Evolutionary conservation across 2,113 vertebrate species (phyloP).

Genomic region (Bos indicus): DNA sequence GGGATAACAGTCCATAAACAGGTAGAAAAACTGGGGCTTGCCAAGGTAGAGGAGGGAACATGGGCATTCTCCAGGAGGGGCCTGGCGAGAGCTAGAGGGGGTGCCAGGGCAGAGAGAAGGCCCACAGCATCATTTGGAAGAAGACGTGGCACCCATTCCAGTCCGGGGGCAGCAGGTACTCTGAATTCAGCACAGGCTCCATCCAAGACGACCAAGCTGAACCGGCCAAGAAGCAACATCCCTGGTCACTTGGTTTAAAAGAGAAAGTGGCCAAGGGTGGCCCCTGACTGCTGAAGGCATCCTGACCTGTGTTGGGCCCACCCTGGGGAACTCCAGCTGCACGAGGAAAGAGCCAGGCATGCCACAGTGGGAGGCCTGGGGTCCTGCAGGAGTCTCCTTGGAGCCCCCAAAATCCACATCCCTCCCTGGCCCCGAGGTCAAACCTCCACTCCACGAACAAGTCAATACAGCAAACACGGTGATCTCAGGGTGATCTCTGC

Average conservation of each 20-base stretch:
- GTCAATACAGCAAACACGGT: fast-evolving
- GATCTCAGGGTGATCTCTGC: neutral
- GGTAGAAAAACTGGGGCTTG: neutral
- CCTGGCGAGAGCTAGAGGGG: neutral
- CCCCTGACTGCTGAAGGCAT: neutral
- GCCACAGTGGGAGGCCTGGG: neutral
- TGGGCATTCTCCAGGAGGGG: too few relatives aligned
- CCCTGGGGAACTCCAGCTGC: neutral
- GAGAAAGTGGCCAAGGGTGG: neutral
- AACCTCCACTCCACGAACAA: neutral
- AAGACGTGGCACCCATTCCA: fast-evolving
- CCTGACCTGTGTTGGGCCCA: neutral
- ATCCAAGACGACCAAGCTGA: neutral
- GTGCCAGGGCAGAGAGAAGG: neutral
- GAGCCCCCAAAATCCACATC: neutral
- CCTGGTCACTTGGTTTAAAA: neutral
- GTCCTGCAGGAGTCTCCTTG: neutral
- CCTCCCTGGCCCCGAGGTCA: neutral
- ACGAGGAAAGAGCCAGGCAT: fast-evolving
- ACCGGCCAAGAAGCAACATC: neutral
- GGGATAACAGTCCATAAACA: neutral
- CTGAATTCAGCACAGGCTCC: neutral
- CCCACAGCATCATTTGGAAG: too few relatives aligned
- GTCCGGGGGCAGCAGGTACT: neutral
- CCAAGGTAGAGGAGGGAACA: too few relatives aligned